phyloP scores from a whole-genome alignment of 1,140 invertebrate genomes.

The Formica selysi region DNA sequence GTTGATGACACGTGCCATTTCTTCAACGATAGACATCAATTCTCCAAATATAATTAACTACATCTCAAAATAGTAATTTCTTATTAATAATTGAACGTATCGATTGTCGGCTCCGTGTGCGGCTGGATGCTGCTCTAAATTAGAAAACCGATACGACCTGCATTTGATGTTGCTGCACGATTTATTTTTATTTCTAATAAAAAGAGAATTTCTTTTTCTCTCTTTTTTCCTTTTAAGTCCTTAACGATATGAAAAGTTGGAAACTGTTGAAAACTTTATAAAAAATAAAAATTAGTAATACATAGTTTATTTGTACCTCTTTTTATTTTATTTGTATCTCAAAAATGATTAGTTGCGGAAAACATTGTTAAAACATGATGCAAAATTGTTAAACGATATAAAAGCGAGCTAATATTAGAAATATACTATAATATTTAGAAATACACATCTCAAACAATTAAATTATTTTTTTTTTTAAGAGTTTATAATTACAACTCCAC shows the following conservation, averaged over 20 bases:
- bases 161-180: slow-evolving; percentile 46
- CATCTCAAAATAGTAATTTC: slow-evolving; percentile 47
- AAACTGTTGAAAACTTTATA: no score
- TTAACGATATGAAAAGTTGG: no score
- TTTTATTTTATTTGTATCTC: background rate
- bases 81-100: slow-evolving; percentile 60
- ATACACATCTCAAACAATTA: background rate
- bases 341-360: background rate
- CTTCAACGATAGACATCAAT: slow-evolving; percentile 35
- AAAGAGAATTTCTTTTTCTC: slow-evolving; percentile 26
- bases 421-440: slow-evolving; percentile 1
- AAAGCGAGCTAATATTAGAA: background rate
- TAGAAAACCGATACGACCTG: slow-evolving; percentile 61
- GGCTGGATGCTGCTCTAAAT: slow-evolving; percentile 44
- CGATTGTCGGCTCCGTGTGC: slow-evolving; percentile 37
- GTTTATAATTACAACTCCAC: background rate
- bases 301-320: no score
- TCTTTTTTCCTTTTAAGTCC: slow-evolving; percentile 1
- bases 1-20: slow-evolving; percentile 44
- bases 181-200: slow-evolving; percentile 59
- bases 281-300: no score
- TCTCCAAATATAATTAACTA: slow-evolving; percentile 56
- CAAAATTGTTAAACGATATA: background rate
- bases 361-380: background rate
- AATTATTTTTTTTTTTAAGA: background rate